Base-by-base conservation (phyloP, 2,113 vertebrate species). In the Ochotona princeps region DNA sequence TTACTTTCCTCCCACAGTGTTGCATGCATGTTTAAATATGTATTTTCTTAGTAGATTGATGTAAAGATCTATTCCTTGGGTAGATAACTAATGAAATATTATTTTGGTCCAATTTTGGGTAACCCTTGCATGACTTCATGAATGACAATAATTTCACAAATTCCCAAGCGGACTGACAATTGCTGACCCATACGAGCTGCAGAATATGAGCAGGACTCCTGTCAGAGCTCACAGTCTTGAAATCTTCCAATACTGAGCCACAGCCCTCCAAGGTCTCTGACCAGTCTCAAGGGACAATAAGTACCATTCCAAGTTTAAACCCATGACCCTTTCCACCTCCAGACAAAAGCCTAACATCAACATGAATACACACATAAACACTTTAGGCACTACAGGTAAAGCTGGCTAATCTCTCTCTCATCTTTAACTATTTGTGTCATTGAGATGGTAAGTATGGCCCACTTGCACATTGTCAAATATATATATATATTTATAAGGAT, bases 71-170 rank as follows among this genome's bases (percentile, higher is more conserved):
- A 57, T 57, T 57, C 54, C 54, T 69, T 6, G 26, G 44, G 85
- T 92, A 76, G 79, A 90, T 69, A 61, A 15, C 23, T 79, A 93
- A 81, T 83, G 28, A 89, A 87, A 78, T 82, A 83, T 44, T 26
- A 94, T 85, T 82, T 92, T 81, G 28, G 20, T 38, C n/a, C 69
- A 67, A 73, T 76, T 87, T 93, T 93, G 73, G 38, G 66, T 76
- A 26, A 73, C 14, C 10, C 5, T 72, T 25, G 78, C 26, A 21
- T 26, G 28, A 66, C 1, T 78, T 87, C 17, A 87, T 13, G n/a
- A 65, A 26, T 85, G 47, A 90, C 86, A 88, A 70, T 70, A 91
- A 84, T 93, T 93, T 92, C 32, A 96, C 78, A 83, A 80, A 63
- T 63, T 95, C 79, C 65, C 89, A 51, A 92, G 82, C 47, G 7